A percentile compares a stretch with the other conserved stretches of the same genome.
These are phyloP conservation scores for Drosophila micromelanica DNA, from an alignment of 1,140 invertebrate genomes.

Conservation along the genomic window DNA sequence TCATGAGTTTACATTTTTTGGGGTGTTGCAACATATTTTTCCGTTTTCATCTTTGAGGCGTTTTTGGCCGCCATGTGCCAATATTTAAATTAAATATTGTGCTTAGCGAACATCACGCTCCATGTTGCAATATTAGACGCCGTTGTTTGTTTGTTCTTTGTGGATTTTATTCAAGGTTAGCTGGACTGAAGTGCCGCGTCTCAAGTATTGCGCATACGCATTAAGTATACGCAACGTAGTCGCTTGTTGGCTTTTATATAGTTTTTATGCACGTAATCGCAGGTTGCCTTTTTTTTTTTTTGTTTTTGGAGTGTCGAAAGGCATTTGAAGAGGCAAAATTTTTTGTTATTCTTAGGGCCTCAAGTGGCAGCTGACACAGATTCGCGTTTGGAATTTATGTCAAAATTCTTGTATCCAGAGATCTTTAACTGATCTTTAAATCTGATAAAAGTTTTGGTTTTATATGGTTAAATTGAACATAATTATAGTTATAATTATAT, in stretches of 20 bases:
- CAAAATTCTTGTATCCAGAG: slow-evolving; percentile 33
- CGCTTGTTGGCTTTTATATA: slow-evolving; percentile 41
- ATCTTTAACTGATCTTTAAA: slow-evolving; percentile 7
- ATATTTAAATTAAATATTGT: slow-evolving; percentile 83
- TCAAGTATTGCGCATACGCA: slow-evolving; percentile 61
- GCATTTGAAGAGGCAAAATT: slow-evolving; percentile 43
- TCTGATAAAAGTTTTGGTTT: too few species aligned
- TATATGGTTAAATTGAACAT: too few species aligned
- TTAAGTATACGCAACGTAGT: slow-evolving; percentile 66
- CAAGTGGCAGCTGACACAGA: slow-evolving; percentile 62
- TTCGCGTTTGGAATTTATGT: slow-evolving; percentile 42
- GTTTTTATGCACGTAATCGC: slow-evolving; percentile 52
- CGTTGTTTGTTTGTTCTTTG: slow-evolving; percentile 56
- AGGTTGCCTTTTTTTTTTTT: slow-evolving; percentile 34
- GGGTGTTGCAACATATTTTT: slow-evolving; percentile 52
- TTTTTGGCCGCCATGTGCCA: slow-evolving; percentile 57
- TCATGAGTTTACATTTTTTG: slow-evolving; percentile 32
- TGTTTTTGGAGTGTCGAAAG: slow-evolving; percentile 56
- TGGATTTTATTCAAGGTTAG: slow-evolving; percentile 65
- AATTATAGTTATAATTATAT: too few species aligned
- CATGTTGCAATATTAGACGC: slow-evolving; percentile 61
- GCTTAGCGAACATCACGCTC: slow-evolving; percentile 74
- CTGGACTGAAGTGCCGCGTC: slow-evolving; percentile 46
- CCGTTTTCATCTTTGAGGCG: slow-evolving; percentile 45
- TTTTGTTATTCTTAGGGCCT: slow-evolving; percentile 33